Conservation (phyloP, 2,888 invertebrate species). For the Eupithecia subumbrata region DNA sequence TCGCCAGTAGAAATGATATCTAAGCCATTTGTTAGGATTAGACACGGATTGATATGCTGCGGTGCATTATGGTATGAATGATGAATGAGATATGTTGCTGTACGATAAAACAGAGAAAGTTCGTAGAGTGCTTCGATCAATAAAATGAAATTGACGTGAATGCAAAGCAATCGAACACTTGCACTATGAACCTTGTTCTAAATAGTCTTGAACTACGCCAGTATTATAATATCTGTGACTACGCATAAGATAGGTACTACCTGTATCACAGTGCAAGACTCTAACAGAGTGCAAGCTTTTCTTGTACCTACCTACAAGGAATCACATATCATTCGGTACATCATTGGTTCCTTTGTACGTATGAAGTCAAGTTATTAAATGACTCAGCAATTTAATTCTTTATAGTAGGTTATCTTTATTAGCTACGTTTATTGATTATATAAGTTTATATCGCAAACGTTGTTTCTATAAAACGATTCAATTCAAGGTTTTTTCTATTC, state of each 20-base stretch:
- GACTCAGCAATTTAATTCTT: too few species aligned
- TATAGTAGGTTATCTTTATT: background rate
- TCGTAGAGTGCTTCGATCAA: conserved; percentile 28
- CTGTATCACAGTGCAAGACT: too few species aligned
- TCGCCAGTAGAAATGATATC: conserved; percentile 24
- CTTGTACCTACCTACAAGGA: background rate
- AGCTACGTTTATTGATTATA: background rate
- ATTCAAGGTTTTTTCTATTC: too few species aligned
- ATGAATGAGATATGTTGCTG: conserved; percentile 27
- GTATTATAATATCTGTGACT: too few species aligned
- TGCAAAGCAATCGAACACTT: background rate
- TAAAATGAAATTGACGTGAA: conserved; percentile 30
- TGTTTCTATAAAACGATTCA: too few species aligned
- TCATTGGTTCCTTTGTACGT: background rate
- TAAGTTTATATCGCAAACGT: background rate
- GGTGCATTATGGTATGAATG: conserved; percentile 19
- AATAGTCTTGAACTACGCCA: background rate
- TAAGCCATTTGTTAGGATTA: conserved; percentile 35
- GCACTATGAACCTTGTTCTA: conserved; percentile 14
- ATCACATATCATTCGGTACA: background rate
- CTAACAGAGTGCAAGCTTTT: background rate
- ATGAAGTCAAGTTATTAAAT: too few species aligned
- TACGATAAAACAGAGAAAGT: conserved; percentile 34
- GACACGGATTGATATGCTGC: conserved; percentile 25
- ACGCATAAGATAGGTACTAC: background rate